Percentiles rank a stretch among this genome's conserved stretches.
Evolutionary conservation across 1,140 invertebrate genomes (phyloP).

Genomic region (Drosophila hydei): DNA sequence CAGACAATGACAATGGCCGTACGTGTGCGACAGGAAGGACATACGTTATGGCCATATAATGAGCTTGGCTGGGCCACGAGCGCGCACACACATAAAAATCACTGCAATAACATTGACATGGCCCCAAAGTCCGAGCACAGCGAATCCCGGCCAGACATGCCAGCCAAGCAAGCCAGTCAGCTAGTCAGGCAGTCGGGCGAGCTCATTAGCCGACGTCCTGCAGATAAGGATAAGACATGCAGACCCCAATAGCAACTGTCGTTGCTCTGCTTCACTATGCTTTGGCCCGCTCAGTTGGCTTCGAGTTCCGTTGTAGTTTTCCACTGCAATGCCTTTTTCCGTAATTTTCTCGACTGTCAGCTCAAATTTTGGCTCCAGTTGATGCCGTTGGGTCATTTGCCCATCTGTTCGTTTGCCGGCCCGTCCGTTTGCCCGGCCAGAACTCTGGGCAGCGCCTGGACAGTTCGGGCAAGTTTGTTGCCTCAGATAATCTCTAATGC

Average conservation of each 20-base stretch:
- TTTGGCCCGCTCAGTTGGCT: constrained; percentile 4
- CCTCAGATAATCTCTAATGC: constrained; percentile 81
- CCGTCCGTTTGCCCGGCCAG: constrained; percentile 16
- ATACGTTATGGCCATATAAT: constrained; percentile 76
- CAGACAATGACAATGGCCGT: constrained; percentile 40
- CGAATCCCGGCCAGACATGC: constrained; percentile 20
- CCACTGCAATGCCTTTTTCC: constrained; percentile 78
- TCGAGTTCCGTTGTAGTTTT: constrained; percentile 58
- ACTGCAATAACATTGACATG: constrained; percentile 78
- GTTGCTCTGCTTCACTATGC: constrained; percentile 19
- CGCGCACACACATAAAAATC: constrained; percentile 63
- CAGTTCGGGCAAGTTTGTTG: constrained; percentile 74
- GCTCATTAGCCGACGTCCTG: constrained; percentile 69
- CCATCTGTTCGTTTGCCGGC: constrained; percentile 2
- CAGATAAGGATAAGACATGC: constrained; percentile 68
- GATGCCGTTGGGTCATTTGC: constrained; percentile 73
- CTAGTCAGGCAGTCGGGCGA: constrained; percentile 32
- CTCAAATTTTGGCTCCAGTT: constrained; percentile 72
- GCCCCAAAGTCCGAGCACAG: constrained; percentile 23
- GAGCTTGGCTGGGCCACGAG: constrained; percentile 47
- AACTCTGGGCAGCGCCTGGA: constrained; percentile 9
- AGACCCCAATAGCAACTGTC: constrained; percentile 26
- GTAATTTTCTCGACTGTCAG: constrained; percentile 81
- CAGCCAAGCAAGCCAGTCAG: constrained; percentile 8
- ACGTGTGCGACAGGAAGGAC: constrained; percentile 12